Conservation (phyloP, 2,888 invertebrate species). For the Tenthredo scrophulariae region DNA sequence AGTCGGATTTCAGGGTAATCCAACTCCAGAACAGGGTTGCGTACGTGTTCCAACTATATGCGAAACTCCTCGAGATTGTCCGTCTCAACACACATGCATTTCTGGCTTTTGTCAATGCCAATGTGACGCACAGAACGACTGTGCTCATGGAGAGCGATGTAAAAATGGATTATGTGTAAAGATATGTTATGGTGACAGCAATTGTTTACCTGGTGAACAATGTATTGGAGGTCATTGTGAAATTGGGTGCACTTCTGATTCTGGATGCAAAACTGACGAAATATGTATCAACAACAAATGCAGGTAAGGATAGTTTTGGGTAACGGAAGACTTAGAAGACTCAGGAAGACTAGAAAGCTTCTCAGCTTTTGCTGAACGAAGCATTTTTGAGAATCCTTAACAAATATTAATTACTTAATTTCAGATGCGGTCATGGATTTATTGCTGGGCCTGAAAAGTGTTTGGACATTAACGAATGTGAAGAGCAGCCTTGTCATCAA, state of each 20-base stretch:
- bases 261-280: slow-evolving; percentile 90
- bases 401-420: slow-evolving; percentile 44
- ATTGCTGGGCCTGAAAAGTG: slow-evolving; percentile 85
- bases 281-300: slow-evolving; percentile 88
- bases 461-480: slow-evolving; percentile 91
- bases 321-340: slow-evolving; percentile 6
- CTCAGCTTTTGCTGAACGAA: slow-evolving; percentile 2
- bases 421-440: slow-evolving; percentile 87
- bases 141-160: slow-evolving; percentile 93
- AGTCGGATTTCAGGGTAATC: slow-evolving; percentile 91
- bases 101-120: slow-evolving; percentile 89
- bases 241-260: slow-evolving; percentile 89
- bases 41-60: slow-evolving; percentile 89
- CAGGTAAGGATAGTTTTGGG: slow-evolving; percentile 71
- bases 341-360: too few relatives aligned
- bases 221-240: slow-evolving; percentile 91
- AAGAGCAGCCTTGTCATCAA: slow-evolving; percentile 88
- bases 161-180: slow-evolving; percentile 89
- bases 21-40: slow-evolving; percentile 93
- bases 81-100: slow-evolving; percentile 88
- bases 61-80: slow-evolving; percentile 85
- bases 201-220: slow-evolving; percentile 93
- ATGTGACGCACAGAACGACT: slow-evolving; percentile 86
- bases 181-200: slow-evolving; percentile 93
- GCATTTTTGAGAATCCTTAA: slow-evolving; percentile 31